These are phyloP conservation scores for Apistogramma diplotaenia DNA, from an alignment of 2,113 vertebrate genomes.

Conservation along the genomic window DNA sequence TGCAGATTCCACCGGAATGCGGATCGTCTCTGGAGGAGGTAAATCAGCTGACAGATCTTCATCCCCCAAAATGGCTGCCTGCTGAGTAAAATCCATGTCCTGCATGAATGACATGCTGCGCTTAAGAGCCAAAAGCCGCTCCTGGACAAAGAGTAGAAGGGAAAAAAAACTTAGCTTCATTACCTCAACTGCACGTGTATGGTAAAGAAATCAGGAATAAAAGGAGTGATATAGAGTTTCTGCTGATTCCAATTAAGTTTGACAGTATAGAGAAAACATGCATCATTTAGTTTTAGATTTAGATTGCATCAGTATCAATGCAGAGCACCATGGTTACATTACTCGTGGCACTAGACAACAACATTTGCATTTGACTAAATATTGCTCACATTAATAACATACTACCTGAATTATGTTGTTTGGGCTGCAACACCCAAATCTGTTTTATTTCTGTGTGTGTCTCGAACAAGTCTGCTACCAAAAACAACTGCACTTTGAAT, in stretches of 20 bases:
- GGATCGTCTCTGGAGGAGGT: conserved; percentile 86
- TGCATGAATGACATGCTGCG: conserved; percentile 99
- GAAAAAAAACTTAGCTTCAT: conserved; percentile 78
- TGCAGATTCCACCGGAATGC: conserved; percentile 86
- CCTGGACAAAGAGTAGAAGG: conserved; percentile 88
- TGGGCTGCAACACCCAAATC: neutral
- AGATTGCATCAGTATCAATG: neutral
- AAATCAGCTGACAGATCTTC: conserved; percentile 87
- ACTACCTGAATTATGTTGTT: neutral
- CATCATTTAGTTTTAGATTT: neutral
- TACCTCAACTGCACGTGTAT: conserved; percentile 6
- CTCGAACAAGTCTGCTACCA: neutral
- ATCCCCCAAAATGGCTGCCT: conserved; percentile 94
- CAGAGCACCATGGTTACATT: neutral
- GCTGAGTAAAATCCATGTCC: conserved; percentile 99
- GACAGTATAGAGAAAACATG: neutral
- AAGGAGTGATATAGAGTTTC: neutral
- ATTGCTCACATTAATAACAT: neutral
- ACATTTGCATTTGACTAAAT: neutral
- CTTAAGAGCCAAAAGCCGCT: conserved; percentile 96
- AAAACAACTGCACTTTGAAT: neutral
- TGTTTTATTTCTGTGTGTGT: neutral
- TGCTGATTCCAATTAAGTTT: neutral
- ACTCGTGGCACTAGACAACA: neutral
- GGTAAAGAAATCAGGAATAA: neutral